Conservation (phyloP, 2,797 vertebrate genomes). For the Onychomys leucogaster region DNA sequence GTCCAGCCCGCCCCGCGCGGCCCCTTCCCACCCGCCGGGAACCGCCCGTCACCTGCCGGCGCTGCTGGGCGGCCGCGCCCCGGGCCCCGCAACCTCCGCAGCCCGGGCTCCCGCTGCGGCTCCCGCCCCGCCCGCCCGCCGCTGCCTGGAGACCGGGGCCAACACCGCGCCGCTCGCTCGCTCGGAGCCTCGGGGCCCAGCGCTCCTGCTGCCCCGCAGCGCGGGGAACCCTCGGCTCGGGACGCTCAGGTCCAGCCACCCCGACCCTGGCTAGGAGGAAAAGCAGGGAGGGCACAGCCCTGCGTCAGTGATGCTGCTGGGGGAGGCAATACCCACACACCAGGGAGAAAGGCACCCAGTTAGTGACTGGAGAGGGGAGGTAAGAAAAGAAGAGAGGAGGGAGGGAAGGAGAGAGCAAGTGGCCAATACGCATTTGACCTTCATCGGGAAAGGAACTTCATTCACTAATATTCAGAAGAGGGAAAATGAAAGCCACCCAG, state of each 20-base stretch:
- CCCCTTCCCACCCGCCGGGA: background rate
- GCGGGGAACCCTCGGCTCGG: background rate
- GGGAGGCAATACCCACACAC: background rate
- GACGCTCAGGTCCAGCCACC: background rate
- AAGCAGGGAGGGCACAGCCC: background rate
- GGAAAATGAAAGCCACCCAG: background rate
- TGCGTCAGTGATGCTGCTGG: background rate
- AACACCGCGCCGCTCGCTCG: slow-evolving; percentile 3
- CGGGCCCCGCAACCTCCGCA: background rate
- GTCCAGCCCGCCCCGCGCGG: background rate
- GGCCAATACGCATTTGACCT: background rate
- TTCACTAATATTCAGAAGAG: background rate
- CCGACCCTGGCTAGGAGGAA: background rate
- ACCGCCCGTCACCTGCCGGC: slow-evolving; percentile 70
- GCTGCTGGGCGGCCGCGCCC: slow-evolving; percentile 12
- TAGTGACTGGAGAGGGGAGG: background rate
- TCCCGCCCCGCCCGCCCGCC: background rate
- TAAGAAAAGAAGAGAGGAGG: background rate
- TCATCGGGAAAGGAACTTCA: background rate
- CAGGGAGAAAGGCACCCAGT: background rate
- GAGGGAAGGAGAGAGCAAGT: background rate
- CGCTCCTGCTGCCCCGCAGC: background rate
- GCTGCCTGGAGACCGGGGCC: slow-evolving; percentile 75
- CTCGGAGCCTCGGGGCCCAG: background rate
- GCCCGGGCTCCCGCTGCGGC: background rate